Base-by-base conservation (phyloP, 1,140 invertebrate genomes). In the Hirudo medicinalis region DNA sequence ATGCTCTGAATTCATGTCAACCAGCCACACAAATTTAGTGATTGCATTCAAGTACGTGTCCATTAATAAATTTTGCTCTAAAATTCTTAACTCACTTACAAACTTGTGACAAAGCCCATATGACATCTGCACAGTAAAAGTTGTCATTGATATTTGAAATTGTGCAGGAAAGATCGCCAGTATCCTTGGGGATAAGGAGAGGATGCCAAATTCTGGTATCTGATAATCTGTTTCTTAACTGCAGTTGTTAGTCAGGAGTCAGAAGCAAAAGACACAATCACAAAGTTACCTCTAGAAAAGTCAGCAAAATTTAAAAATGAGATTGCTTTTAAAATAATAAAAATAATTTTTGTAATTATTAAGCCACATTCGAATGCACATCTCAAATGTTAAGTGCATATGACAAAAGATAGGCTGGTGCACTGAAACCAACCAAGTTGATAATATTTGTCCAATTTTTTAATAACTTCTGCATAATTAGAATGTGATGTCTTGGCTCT, bases 31-130 rank as follows among this genome's bases (percentile, higher is more conserved):
- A 63, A 27, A 63, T 27, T 11, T n/a, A n/a, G n/a, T n/a, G n/a
- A n/a, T n/a, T 11, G 22, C 9, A 27, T 20, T 3, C 2, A 15
- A 20, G 17, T 3, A 25, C 20, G 1, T 3, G 4, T n/a, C 9
- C n/a, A 40, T 68, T 36, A 29, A 25, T 4, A 36, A 4, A 67
- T 29, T 22, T 32, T 19, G 27, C 36, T 19, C 5, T 32, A 68
- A 22, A 43, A 68, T 29, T 36, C 36, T 6, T 36, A 36, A 76
- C 71, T 76, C 83, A 92, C 90, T 91, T 89, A 81, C 97, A 98
- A 6, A 94, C 91, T 83, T 97, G 93, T 83, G 94, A 91, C 27
- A 97, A 83, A 76, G 92, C 91, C 95, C 95, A 99, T 66, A 96
- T 87, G 25, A 93, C 90, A 53, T 90, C 87, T 55, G 94, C 92